Evolutionary conservation across 1,140 invertebrate genomes (phyloP).

Genomic region (Amyelois transitella): DNA sequence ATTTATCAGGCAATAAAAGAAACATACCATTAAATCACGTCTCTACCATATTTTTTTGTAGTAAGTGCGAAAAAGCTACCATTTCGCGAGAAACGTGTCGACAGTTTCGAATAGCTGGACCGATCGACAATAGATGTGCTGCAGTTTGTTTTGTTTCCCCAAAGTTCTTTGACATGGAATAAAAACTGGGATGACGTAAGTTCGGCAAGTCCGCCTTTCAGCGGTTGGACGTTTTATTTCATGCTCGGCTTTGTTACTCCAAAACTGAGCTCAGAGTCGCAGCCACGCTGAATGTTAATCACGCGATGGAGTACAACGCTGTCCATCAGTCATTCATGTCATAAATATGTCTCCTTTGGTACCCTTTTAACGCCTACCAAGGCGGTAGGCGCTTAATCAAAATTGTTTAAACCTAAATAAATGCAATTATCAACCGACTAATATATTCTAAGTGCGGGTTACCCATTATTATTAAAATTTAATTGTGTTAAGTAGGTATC

Average conservation of each 20-base stretch:
- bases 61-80: no score
- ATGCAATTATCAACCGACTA: neutral
- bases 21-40: no score
- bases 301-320: constrained; percentile 35
- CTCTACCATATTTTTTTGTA: no score
- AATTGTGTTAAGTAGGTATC: constrained; percentile 8
- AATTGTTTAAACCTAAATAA: constrained; percentile 3
- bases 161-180: constrained; percentile 12
- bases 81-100: no score
- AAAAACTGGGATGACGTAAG: constrained; percentile 35
- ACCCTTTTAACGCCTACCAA: constrained; percentile 29
- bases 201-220: constrained; percentile 56
- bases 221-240: constrained; percentile 64
- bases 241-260: constrained; percentile 55
- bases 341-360: constrained; percentile 34
- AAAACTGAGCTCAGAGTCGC: constrained; percentile 51
- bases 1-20: no score
- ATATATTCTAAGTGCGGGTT: neutral
- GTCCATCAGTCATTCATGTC: constrained; percentile 59
- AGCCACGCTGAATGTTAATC: constrained; percentile 60
- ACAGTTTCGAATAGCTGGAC: neutral
- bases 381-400: constrained; percentile 3
- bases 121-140: neutral
- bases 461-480: constrained; percentile 6
- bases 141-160: constrained; percentile 5